Evolutionary conservation across 2,888 invertebrate species (phyloP).

Genomic region (Cataglyphis rosenhaueri): DNA sequence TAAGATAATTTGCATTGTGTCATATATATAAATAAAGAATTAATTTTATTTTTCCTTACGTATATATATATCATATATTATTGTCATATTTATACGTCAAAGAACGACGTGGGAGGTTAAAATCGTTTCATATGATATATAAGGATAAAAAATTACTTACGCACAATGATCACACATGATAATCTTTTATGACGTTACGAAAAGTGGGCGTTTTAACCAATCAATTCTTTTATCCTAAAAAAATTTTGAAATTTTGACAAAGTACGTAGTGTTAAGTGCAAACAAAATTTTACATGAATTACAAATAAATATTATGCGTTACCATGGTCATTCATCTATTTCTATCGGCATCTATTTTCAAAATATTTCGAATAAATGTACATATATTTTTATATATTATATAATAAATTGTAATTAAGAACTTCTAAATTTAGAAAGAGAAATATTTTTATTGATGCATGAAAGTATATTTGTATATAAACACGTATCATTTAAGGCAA

Average conservation of each 20-base stretch:
- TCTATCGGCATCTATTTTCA: slow-evolving; percentile 35
- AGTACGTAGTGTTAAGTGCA: neutral
- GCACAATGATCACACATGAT: slow-evolving; percentile 80
- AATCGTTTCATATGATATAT: neutral
- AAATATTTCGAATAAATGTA: neutral
- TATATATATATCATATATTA: neutral
- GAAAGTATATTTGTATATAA: neutral
- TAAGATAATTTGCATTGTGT: neutral
- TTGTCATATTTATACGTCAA: neutral
- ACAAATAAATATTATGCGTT: slow-evolving; percentile 41
- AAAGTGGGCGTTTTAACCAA: neutral
- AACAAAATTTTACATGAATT: slow-evolving; percentile 1
- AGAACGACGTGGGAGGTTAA: slow-evolving; percentile 1
- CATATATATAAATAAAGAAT: neutral
- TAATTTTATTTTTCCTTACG: neutral
- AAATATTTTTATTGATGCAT: neutral
- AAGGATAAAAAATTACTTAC: slow-evolving; percentile 68
- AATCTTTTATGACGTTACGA: neutral
- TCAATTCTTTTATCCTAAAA: neutral
- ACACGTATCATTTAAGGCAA: neutral
- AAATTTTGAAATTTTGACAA: slow-evolving; percentile 55
- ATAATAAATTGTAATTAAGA: neutral
- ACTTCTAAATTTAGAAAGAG: neutral
- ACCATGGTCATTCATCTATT: slow-evolving; percentile 41
- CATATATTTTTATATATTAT: neutral